Evolutionary conservation across 2,888 invertebrate species (phyloP).

Genomic region (Stenurella melanura): DNA sequence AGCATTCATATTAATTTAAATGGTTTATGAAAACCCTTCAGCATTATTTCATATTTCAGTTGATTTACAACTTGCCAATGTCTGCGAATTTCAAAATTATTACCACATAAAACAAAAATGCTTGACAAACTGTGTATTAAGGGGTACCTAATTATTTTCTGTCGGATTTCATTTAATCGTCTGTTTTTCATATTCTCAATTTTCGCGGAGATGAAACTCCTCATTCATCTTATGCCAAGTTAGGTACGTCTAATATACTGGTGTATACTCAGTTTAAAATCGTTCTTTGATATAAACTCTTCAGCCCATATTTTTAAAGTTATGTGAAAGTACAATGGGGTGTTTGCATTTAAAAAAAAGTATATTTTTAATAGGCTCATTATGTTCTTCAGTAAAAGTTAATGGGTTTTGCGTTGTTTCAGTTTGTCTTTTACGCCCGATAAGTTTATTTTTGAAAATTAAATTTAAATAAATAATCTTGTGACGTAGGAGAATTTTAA

Average conservation of each 20-base stretch:
- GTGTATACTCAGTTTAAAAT: too few relatives aligned
- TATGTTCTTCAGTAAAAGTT: too few relatives aligned
- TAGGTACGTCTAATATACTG: background rate
- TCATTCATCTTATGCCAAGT: background rate
- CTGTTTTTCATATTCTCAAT: background rate
- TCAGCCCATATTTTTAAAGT: too few relatives aligned
- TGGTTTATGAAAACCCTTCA: conserved; percentile 29
- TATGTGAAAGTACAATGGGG: too few relatives aligned
- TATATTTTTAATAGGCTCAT: too few relatives aligned
- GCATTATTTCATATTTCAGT: conserved; percentile 21
- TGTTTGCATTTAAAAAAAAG: too few relatives aligned
- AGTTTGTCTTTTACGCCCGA: too few relatives aligned
- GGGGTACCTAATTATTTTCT: conserved; percentile 3
- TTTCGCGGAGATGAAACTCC: background rate
- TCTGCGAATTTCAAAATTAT: conserved; percentile 18
- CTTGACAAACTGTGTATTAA: background rate
- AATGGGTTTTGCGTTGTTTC: too few relatives aligned
- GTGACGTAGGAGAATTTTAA: too few relatives aligned
- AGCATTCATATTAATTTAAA: conserved; percentile 30
- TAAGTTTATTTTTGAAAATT: too few relatives aligned
- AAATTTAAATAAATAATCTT: too few relatives aligned
- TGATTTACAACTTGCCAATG: conserved; percentile 29
- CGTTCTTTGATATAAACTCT: too few relatives aligned
- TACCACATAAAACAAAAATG: conserved; percentile 11
- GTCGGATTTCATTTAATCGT: background rate